Base-by-base conservation (phyloP, 1,140 invertebrate species). In the Pogonomyrmex californicus region DNA sequence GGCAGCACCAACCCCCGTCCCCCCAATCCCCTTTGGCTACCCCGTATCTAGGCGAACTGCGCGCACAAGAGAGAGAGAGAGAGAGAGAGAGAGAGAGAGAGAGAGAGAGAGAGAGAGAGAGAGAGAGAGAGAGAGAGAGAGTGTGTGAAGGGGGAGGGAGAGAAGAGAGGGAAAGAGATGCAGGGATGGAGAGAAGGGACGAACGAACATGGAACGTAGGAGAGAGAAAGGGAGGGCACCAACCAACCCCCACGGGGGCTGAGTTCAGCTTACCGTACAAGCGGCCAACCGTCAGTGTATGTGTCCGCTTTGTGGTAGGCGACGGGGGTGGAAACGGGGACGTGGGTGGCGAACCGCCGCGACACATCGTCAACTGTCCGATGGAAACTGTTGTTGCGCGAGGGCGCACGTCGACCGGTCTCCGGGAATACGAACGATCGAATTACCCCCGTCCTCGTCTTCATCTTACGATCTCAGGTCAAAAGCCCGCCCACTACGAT, bases 281-380 rank as follows among this genome's bases (percentile, higher is more conserved):
- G 87, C 70, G 77, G 87, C 71, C 68, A 71, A 83, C 56, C 81
- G 88, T 76, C 65, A 58, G 85, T 86, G 77, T 76, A 86, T 82
- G 70, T 49, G 73, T 73, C 38, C 68, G 54, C 71, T 79, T 63
- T 88, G 68, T 23, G 56, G 68, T 23, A 33, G 62, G 82, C 23
- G 33, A 65, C 49, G 71, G 51, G 81, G 65, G 49, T 70, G 49
- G 47, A 71, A 85, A 58, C 79, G 68, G 47, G 77, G 78, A 71
- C 79, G 85, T 70, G 86, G 89, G 86, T 87, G 88, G 89, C 83
- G 81, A 62, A 88, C 89, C 86, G 87, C 86, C 88, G 90, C 88
- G 87, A 92, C 93, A 92, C 89, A 90, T 92, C 90, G 90, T 93
- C 91, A 94, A 94, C 93, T 91, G 92, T 91, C 86, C 85, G 86